phyloP scores from a whole-genome alignment of 1,140 invertebrate species.

The Ceratosolen solmsi region DNA sequence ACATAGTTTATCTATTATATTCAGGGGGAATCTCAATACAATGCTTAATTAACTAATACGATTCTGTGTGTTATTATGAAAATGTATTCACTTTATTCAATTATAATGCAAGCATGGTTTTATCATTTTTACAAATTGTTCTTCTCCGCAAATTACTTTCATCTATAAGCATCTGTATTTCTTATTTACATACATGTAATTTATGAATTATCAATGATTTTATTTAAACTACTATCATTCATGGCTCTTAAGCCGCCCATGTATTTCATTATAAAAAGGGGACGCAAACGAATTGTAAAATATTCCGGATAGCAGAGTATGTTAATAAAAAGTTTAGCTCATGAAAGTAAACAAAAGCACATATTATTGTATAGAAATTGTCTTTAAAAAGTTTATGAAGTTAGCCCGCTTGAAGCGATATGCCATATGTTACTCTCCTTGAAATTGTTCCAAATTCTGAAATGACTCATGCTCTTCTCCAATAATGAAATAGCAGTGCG shows the following conservation, averaged over 20 bases:
- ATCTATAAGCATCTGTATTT: no score
- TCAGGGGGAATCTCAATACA: not conserved
- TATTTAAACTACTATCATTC: no score
- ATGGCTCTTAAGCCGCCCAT: no score
- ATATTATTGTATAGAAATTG: not conserved
- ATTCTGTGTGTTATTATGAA: constrained; percentile 2
- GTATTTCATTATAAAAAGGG: no score
- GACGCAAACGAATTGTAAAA: not conserved
- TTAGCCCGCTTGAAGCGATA: not conserved
- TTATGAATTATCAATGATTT: no score
- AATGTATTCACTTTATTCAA: not conserved
- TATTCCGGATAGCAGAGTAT: not conserved
- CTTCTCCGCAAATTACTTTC: no score
- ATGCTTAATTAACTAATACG: constrained; percentile 10
- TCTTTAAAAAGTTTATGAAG: not conserved
- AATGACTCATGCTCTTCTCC: not conserved
- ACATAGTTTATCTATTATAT: constrained; percentile 16
- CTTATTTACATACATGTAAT: no score
- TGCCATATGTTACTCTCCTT: not conserved
- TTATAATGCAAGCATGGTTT: not conserved
- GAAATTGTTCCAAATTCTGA: not conserved
- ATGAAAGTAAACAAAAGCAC: not conserved
- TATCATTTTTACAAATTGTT: no score
- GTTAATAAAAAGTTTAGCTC: not conserved
- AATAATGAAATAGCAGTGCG: not conserved